Conservation (phyloP, 92 coral and sea anemone genomes). For the Scolanthus callimorphus region DNA sequence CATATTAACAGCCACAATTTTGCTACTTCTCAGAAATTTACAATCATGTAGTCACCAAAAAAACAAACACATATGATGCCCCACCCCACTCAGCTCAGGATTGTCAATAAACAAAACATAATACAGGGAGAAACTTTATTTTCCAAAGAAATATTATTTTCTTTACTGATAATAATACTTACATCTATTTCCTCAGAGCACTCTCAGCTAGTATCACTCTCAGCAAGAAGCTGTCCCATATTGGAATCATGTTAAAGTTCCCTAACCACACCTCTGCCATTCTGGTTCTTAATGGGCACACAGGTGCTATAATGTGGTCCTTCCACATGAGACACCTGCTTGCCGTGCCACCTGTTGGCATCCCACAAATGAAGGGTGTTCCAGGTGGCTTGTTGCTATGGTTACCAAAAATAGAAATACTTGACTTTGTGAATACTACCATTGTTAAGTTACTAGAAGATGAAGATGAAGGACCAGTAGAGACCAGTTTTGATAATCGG, state of each 20-base stretch:
- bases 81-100: no score
- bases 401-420: slow-evolving; percentile 62
- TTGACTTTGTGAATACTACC: slow-evolving; percentile 1
- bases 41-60: no score
- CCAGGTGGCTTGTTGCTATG: slow-evolving; percentile 63
- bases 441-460: not conserved
- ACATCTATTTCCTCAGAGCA: slow-evolving; percentile 35
- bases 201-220: slow-evolving; percentile 25
- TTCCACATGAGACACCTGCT: slow-evolving; percentile 33
- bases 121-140: no score
- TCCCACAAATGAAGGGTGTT: slow-evolving; percentile 14
- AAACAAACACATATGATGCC: no score
- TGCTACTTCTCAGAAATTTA: no score
- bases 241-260: slow-evolving; percentile 42
- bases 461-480: not conserved
- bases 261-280: slow-evolving; percentile 43
- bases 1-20: no score
- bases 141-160: no score
- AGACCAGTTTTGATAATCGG: not conserved
- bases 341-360: slow-evolving; percentile 56
- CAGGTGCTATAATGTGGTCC: slow-evolving; percentile 50
- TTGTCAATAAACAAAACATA: no score
- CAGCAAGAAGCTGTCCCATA: slow-evolving; percentile 32
- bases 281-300: slow-evolving; percentile 53
- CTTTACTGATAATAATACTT: no score